phyloP scores from a whole-genome alignment of 64 coral and sea anemone species.

The Dendrophyllia cribrosa region DNA sequence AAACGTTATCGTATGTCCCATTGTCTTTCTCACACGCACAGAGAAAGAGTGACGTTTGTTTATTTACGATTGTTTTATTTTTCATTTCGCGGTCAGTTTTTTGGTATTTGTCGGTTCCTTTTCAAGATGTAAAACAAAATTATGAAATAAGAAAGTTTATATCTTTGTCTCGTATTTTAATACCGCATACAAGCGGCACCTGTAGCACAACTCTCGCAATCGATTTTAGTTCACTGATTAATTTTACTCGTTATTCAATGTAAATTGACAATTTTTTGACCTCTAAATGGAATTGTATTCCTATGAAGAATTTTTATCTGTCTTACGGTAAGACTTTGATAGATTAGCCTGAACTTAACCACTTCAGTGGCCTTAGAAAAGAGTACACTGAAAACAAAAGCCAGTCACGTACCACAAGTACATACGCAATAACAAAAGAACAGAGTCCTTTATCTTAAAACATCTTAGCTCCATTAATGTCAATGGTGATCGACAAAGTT shows the following conservation, averaged over 20 bases:
- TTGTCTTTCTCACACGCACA: background rate
- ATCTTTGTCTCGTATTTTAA: background rate
- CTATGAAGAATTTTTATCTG: background rate
- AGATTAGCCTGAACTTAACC: background rate
- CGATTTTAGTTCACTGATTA: background rate
- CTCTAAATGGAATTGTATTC: background rate
- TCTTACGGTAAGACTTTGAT: background rate
- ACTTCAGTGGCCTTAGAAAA: background rate
- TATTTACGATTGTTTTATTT: background rate
- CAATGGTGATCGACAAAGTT: too few species aligned
- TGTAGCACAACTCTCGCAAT: background rate
- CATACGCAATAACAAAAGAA: too few species aligned
- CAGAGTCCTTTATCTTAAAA: too few species aligned
- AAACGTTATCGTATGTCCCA: too few species aligned
- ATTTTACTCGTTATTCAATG: too few species aligned
- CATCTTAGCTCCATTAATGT: too few species aligned
- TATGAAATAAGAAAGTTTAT: background rate
- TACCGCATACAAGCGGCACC: background rate
- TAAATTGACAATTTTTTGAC: background rate
- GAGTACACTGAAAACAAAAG: too few species aligned
- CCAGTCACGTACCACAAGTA: too few species aligned
- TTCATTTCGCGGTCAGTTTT: background rate
- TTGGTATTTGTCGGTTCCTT: background rate
- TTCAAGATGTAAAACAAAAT: background rate
- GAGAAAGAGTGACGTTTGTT: background rate